Conservation (phyloP, 1,140 invertebrate species). For the Xylocopa sonorina region DNA sequence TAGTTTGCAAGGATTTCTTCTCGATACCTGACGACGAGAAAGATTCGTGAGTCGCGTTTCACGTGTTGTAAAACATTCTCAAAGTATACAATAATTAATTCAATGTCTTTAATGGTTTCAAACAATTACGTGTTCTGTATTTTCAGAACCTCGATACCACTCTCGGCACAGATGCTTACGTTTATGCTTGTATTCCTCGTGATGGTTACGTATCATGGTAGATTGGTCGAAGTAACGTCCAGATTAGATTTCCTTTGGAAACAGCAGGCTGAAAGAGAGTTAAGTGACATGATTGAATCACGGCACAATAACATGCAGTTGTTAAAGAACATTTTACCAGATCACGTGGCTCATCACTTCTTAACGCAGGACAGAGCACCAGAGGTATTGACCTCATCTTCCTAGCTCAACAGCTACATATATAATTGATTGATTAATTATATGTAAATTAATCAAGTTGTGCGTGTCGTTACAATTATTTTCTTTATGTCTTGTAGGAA, state of each 20-base stretch:
- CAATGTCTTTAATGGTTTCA: no score
- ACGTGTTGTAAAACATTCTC: no score
- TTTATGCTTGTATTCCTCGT: slow-evolving; percentile 91
- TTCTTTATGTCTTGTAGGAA: slow-evolving; percentile 85
- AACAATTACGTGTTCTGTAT: neutral
- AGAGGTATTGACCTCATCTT: slow-evolving; percentile 82
- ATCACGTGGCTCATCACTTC: slow-evolving; percentile 97
- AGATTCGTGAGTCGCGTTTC: slow-evolving; percentile 52
- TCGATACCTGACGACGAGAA: slow-evolving; percentile 54
- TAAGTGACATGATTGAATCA: slow-evolving; percentile 95
- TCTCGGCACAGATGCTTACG: slow-evolving; percentile 90
- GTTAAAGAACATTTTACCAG: slow-evolving; percentile 96
- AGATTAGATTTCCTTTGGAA: slow-evolving; percentile 98
- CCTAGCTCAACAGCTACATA: neutral
- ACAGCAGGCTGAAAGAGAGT: slow-evolving; percentile 93
- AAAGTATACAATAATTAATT: no score
- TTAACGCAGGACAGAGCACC: slow-evolving; percentile 88
- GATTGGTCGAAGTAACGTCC: slow-evolving; percentile 93
- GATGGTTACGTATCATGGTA: slow-evolving; percentile 95
- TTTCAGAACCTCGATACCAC: slow-evolving; percentile 82
- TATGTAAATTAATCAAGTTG: no score
- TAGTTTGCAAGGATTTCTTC: slow-evolving; percentile 81
- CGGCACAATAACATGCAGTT: slow-evolving; percentile 92
- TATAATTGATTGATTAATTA: no score
- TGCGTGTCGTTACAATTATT: neutral